phyloP scores from a whole-genome alignment of 2,113 vertebrate genomes.

The Castor canadensis region DNA sequence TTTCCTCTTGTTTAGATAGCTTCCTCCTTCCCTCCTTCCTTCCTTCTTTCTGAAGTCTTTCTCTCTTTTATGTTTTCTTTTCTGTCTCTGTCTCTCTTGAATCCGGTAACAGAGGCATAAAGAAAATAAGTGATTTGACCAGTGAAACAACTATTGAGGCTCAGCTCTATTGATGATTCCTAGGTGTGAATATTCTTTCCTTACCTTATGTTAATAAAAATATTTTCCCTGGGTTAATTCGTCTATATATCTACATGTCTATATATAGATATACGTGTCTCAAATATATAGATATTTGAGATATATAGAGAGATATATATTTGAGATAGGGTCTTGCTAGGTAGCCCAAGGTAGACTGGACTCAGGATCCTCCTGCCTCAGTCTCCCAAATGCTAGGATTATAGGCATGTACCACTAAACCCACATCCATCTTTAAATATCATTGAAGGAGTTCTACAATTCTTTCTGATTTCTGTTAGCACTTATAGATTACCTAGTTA shows the following conservation, averaged over 20 bases:
- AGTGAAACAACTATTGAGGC: background rate
- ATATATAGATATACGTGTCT: no score
- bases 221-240: constrained; percentile 39
- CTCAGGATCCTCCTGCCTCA: background rate
- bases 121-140: constrained; percentile 3
- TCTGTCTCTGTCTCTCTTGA: background rate
- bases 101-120: background rate
- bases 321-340: background rate
- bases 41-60: background rate
- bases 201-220: background rate
- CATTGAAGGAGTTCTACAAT: background rate
- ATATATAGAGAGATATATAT: no score
- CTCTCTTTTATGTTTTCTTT: background rate
- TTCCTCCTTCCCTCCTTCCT: background rate
- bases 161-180: background rate
- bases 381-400: background rate
- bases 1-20: background rate
- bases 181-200: background rate
- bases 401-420: background rate
- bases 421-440: background rate
- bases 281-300: no score
- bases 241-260: no score
- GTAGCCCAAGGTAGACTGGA: background rate
- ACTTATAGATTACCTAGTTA: background rate
- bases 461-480: constrained; percentile 36